A percentile compares a stretch with the other conserved stretches of the same genome.
phyloP scores from a whole-genome alignment of 2,113 vertebrate species.

The Poeciliopsis turrubarensis region DNA sequence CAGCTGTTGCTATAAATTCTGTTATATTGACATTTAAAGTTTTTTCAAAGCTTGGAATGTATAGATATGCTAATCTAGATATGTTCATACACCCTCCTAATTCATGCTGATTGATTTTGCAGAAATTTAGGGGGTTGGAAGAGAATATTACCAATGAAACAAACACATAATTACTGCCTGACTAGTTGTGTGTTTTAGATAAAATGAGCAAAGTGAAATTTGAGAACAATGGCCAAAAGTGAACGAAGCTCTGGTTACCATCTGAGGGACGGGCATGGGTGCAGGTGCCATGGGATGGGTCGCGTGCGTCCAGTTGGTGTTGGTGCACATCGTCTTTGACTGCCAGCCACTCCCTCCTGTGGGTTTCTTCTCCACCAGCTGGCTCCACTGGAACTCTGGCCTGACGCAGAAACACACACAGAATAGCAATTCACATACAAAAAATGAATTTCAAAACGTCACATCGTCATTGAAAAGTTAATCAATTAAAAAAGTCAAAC shows the following conservation, averaged over 20 bases:
- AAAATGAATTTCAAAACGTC: background rate
- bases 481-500: too few relatives aligned
- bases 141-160: background rate
- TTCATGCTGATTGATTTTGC: too few relatives aligned
- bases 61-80: too few relatives aligned
- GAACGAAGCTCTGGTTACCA: constrained; percentile 79
- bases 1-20: too few relatives aligned
- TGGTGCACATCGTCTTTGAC: constrained; percentile 86
- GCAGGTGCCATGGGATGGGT: constrained; percentile 80
- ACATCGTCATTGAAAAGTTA: background rate
- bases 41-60: too few relatives aligned
- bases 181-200: background rate
- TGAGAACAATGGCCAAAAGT: background rate
- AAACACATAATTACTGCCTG: background rate
- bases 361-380: constrained; percentile 88
- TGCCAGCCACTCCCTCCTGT: constrained; percentile 89
- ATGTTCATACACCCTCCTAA: too few relatives aligned
- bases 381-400: constrained; percentile 87
- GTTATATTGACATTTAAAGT: too few relatives aligned
- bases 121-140: too few relatives aligned
- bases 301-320: constrained; percentile 85
- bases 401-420: constrained; percentile 66
- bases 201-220: background rate
- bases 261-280: constrained; percentile 83
- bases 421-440: background rate